Evolutionary conservation across 2,113 vertebrate species (phyloP), one percentile per base, ranked within the genome.

Genomic region (Heterotilapia buettikoferi): DNA sequence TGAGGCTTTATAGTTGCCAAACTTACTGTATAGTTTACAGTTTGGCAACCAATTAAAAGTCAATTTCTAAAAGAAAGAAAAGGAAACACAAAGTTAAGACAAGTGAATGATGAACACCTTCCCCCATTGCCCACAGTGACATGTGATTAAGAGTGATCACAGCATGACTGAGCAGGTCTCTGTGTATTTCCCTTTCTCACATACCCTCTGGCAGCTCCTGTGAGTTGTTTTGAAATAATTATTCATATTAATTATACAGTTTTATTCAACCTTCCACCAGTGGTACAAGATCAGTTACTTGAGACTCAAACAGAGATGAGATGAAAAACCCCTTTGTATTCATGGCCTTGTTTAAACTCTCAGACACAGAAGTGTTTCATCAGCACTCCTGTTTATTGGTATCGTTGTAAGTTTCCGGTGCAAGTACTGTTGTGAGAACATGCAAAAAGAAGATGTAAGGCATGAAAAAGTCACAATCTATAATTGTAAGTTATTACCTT

Each of bases 121-220:
- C 36, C 12, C 56, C 1, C 66, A 24, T 43, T 71, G n/a, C 66
- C 38, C 36, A 43, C 38, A 71, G 36, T 71, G 66, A 43, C 38
- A 43, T 43, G 3, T 43, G 7, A 40, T 71, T 43, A 14, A 71
- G 0, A 66, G 33, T 5, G 33, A 68, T 68, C 38, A 2, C n/a
- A 71, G 66, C 12, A 71, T 43, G 38, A 24, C n/a, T 43, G 7
- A 43, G 66, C n/a, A 43, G 66, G 66, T 71, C n/a, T 71, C 66
- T 71, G 1, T 24, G 7, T 3, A 71, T 4, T 71, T 71, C 38
- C 36, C 66, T 71, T 71, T 71, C n/a, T 71, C 66, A 71, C 38
- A 1, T 6, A 43, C 0, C 38, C 1, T 9, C 24, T 43, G n/a
- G 38, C 66, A 1, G 12, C n/a, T 24, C 14, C 14, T 50, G 14